Conservation (phyloP, 2,888 invertebrate genomes). For the Pollenia labialis region DNA sequence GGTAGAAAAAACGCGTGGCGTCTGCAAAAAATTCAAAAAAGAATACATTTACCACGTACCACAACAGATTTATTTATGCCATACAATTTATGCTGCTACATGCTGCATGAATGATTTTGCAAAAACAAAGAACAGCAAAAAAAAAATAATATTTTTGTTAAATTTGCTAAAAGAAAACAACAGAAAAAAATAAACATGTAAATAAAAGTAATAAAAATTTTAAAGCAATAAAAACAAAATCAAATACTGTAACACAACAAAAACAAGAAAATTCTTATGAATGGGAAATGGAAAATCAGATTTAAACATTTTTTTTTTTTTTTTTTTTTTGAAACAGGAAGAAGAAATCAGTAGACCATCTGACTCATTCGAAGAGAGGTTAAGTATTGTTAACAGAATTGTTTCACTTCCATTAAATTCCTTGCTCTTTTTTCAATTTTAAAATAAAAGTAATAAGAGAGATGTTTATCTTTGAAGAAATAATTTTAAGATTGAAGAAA, state of each 20-base stretch:
- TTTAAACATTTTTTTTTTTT: constrained; percentile 4
- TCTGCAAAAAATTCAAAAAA: constrained; percentile 44
- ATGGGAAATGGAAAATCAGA: constrained; percentile 54
- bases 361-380: constrained; percentile 18
- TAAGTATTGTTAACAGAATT: background rate
- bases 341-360: background rate
- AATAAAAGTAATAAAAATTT: constrained; percentile 6
- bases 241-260: constrained; percentile 42
- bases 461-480: background rate
- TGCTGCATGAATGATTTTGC: constrained; percentile 63
- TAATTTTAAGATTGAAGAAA: background rate
- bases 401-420: constrained; percentile 44
- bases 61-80: constrained; percentile 65
- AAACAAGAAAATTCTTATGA: constrained; percentile 16
- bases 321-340: background rate
- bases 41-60: constrained; percentile 55
- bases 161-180: constrained; percentile 43
- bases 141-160: background rate
- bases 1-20: constrained; percentile 60
- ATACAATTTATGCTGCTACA: constrained; percentile 52
- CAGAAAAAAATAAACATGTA: constrained; percentile 9
- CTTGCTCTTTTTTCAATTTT: background rate
- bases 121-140: constrained; percentile 21
- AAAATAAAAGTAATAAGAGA: background rate
- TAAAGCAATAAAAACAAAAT: constrained; percentile 25